A percentile compares a stretch with the other conserved stretches of the same genome.
Evolutionary conservation across 1,140 invertebrate species (phyloP).

Genomic region (Philaenus spumarius): DNA sequence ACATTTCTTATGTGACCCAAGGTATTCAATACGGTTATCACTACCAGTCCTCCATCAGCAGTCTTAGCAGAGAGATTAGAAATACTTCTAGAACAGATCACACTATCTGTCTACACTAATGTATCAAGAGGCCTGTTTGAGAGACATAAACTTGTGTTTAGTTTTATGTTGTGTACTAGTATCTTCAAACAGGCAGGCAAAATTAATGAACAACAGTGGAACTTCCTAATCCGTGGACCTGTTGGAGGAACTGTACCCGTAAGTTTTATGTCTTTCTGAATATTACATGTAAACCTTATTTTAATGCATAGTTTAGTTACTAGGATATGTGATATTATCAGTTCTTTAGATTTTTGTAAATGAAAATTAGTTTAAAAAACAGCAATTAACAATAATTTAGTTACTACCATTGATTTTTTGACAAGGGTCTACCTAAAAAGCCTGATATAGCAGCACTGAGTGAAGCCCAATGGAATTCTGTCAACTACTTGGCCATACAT

Average conservation of each 20-base stretch:
- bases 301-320: too few species aligned
- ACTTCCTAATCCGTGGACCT: conserved; percentile 65
- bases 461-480: conserved; percentile 53
- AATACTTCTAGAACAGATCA: conserved; percentile 66
- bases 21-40: conserved; percentile 69
- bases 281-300: too few species aligned
- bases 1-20: too few species aligned
- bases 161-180: conserved; percentile 71
- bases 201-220: conserved; percentile 55
- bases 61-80: conserved; percentile 54
- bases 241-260: conserved; percentile 32
- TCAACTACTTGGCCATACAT: conserved; percentile 48
- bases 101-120: conserved; percentile 74
- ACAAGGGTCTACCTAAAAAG: conserved; percentile 44
- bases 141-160: conserved; percentile 83
- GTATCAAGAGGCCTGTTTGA: conserved; percentile 86
- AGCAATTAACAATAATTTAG: neutral
- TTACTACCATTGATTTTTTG: neutral
- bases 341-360: neutral
- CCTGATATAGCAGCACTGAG: conserved; percentile 46
- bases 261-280: conserved; percentile 12
- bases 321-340: neutral
- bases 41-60: conserved; percentile 57
- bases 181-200: conserved; percentile 55
- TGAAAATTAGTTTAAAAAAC: neutral